A percentile compares a stretch with the other conserved stretches of the same genome.
phyloP scores from a whole-genome alignment of 2,113 vertebrate species.

The Atrichornis clamosus region DNA sequence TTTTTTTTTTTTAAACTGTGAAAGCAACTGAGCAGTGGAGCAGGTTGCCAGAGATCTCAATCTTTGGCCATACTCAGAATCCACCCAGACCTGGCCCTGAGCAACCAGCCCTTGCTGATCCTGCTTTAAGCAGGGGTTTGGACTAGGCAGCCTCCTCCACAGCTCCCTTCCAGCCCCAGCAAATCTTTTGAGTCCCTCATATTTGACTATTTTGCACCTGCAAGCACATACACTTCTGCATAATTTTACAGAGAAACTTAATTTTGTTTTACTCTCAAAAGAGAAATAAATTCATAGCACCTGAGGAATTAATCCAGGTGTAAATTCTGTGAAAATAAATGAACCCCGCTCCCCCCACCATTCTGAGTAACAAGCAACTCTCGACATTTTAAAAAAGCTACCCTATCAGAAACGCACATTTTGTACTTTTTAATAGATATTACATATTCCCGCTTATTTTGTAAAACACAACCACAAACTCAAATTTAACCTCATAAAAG shows the following conservation, averaged over 20 bases:
- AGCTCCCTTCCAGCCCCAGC: background rate
- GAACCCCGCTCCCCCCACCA: accelerated
- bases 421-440: background rate
- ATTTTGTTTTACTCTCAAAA: background rate
- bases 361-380: background rate
- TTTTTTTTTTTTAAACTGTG: background rate
- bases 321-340: background rate
- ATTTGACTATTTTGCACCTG: background rate
- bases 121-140: background rate
- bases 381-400: background rate
- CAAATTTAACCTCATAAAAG: background rate
- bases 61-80: background rate
- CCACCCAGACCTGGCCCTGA: too few species aligned
- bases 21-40: background rate
- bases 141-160: background rate
- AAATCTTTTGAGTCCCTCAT: accelerated
- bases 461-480: background rate
- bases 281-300: background rate
- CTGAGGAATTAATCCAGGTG: background rate
- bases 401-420: background rate
- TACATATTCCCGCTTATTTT: background rate
- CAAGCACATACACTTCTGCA: background rate
- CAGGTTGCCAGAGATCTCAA: background rate
- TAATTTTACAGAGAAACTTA: background rate
- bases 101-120: background rate